Evolutionary conservation across 2,113 vertebrate genomes (phyloP).

Genomic region (Hypanus sabinus): DNA sequence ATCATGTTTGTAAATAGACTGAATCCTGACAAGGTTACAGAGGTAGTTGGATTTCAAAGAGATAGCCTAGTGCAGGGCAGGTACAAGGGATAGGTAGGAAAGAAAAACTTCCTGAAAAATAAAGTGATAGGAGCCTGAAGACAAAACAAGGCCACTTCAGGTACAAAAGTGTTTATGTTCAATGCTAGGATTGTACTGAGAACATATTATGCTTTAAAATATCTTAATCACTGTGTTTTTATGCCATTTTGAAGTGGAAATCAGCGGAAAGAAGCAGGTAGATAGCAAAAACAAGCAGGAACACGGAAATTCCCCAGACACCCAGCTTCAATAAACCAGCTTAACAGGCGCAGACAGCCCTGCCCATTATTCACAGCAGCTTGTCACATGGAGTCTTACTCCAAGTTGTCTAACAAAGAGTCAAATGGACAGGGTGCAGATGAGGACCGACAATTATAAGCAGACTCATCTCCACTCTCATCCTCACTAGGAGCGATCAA

Average conservation of each 20-base stretch:
- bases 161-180: not conserved
- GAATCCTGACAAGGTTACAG: conserved; percentile 1
- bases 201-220: not conserved
- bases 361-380: no score
- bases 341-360: no score
- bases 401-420: no score
- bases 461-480: no score
- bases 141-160: not conserved
- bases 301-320: not conserved
- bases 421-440: no score
- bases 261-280: not conserved
- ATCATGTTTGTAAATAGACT: not conserved
- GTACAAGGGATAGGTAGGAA: not conserved
- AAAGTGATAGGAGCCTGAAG: not conserved
- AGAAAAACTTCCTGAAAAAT: conserved; percentile 18
- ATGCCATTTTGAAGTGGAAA: not conserved
- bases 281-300: not conserved
- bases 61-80: not conserved
- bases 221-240: not conserved
- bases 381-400: no score
- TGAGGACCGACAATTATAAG: no score
- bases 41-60: conserved; percentile 12
- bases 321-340: no score
- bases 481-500: no score
- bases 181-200: not conserved